Conservation (phyloP, 23 tunicate species). For the Diplosoma virens region DNA sequence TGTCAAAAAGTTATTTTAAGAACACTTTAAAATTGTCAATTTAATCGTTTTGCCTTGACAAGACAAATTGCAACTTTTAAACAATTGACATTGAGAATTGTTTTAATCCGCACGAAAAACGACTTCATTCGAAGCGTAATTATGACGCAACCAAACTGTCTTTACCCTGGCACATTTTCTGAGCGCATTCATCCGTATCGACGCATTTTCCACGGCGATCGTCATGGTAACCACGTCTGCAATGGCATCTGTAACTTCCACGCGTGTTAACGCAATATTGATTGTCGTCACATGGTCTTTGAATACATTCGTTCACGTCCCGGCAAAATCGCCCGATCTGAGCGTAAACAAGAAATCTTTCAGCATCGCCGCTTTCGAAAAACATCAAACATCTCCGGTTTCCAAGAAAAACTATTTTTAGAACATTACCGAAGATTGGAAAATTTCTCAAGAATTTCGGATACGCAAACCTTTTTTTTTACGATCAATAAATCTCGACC, state of each 20-base stretch:
- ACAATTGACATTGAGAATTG: too few relatives aligned
- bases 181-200: slow-evolving; percentile 71
- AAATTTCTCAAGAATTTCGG: too few relatives aligned
- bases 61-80: too few relatives aligned
- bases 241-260: slow-evolving; percentile 71
- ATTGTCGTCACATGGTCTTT: slow-evolving; percentile 57
- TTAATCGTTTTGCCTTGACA: too few relatives aligned
- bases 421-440: too few relatives aligned
- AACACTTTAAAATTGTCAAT: too few relatives aligned
- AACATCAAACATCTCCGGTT: neutral
- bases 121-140: too few relatives aligned
- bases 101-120: too few relatives aligned
- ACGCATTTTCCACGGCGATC: slow-evolving; percentile 57
- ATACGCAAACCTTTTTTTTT: too few relatives aligned
- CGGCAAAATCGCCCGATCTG: slow-evolving; percentile 93
- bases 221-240: slow-evolving; percentile 55
- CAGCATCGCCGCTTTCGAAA: neutral
- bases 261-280: slow-evolving; percentile 87
- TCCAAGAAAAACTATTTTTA: neutral
- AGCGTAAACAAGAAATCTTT: neutral
- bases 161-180: slow-evolving; percentile 73
- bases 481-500: too few relatives aligned
- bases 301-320: slow-evolving; percentile 84
- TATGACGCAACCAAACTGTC: too few relatives aligned
- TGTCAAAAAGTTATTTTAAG: too few relatives aligned